These are phyloP conservation scores for Platysteira castanea DNA, from an alignment of 2,113 vertebrate species.

Conservation along the genomic window DNA sequence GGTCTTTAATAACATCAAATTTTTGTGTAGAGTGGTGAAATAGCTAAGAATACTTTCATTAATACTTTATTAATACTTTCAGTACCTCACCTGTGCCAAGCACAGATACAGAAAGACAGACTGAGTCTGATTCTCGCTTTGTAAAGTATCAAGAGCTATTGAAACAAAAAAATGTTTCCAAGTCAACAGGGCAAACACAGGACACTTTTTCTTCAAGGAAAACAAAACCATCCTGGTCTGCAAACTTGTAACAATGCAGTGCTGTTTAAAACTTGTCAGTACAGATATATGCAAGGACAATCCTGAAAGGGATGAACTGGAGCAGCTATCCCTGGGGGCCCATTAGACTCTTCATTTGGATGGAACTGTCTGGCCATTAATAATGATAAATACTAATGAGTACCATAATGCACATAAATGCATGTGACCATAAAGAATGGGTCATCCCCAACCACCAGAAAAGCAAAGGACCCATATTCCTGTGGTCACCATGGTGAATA, in stretches of 20 bases:
- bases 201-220: background rate
- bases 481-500: background rate
- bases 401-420: background rate
- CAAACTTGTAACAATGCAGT: background rate
- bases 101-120: background rate
- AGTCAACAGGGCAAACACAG: background rate
- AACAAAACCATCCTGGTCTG: background rate
- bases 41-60: background rate
- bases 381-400: background rate
- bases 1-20: background rate
- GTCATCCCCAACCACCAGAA: background rate
- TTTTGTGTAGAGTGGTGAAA: background rate
- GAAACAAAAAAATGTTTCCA: background rate
- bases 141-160: background rate
- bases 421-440: background rate
- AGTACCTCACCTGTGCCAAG: background rate
- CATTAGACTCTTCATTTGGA: too few species aligned
- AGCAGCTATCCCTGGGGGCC: background rate
- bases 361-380: background rate
- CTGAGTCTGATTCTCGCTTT: background rate
- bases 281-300: background rate
- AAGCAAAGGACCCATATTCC: background rate
- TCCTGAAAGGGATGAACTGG: background rate
- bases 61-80: background rate
- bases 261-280: background rate